Evolutionary conservation across 2,888 invertebrate genomes (phyloP).

Genomic region (Hemicrepidius hirtus): DNA sequence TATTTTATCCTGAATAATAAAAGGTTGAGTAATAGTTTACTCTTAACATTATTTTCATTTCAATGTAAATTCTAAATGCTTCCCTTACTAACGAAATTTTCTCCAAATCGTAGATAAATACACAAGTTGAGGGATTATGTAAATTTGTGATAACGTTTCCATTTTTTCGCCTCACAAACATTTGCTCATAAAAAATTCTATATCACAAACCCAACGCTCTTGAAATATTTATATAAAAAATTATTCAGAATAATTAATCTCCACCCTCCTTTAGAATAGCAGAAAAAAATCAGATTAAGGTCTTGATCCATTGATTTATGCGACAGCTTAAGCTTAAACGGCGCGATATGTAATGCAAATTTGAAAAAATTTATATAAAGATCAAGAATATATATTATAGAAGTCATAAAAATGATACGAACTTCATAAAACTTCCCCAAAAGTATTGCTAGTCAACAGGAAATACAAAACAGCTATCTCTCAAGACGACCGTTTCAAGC

Average conservation of each 20-base stretch:
- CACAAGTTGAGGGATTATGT: too few species aligned
- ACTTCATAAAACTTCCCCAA: constrained; percentile 20
- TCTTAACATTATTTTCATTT: background rate
- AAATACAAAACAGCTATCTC: constrained; percentile 33
- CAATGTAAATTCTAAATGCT: background rate
- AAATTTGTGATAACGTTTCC: too few species aligned
- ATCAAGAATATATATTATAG: background rate
- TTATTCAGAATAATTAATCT: background rate
- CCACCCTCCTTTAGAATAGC: background rate
- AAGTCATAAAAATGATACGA: constrained; percentile 23
- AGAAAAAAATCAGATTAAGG: constrained; percentile 7
- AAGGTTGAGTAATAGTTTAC: too few species aligned
- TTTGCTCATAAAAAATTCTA: too few species aligned
- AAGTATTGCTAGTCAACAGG: constrained; percentile 19
- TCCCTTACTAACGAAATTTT: too few species aligned
- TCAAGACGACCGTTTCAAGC: background rate
- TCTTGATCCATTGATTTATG: background rate
- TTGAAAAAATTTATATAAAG: background rate
- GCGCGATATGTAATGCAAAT: constrained; percentile 1
- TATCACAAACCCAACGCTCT: too few species aligned
- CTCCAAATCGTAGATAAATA: too few species aligned
- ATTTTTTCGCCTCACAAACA: too few species aligned
- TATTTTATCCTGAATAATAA: background rate
- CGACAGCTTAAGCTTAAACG: background rate
- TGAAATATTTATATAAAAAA: too few species aligned